Conservation (phyloP, 53 echinoderm and acorn worm species). For the Stichopus horrens region DNA sequence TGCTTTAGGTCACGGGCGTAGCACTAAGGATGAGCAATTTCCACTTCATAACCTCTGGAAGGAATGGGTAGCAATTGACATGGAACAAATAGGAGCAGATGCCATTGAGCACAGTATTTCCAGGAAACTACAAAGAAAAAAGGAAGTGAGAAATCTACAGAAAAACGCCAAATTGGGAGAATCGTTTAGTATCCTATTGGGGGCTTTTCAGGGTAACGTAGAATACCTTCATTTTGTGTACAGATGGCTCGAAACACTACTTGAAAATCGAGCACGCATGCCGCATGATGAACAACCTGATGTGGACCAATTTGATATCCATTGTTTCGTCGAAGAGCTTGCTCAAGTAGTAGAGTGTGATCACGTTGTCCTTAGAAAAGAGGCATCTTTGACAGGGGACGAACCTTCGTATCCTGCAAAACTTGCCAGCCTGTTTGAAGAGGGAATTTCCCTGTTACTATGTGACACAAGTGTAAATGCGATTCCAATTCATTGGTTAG, state of each 20-base stretch:
- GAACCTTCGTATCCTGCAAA: neutral
- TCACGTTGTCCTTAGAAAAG: neutral
- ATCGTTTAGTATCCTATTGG: neutral
- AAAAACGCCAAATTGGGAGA: neutral
- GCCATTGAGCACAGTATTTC: neutral
- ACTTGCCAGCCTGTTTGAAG: neutral
- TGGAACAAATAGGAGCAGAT: neutral
- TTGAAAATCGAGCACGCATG: neutral
- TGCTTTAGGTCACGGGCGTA: neutral
- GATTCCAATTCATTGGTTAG: neutral
- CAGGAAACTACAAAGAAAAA: conserved; percentile 7
- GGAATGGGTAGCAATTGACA: conserved; percentile 20
- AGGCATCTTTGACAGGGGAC: neutral
- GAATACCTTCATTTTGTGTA: neutral
- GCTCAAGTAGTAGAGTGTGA: conserved; percentile 20
- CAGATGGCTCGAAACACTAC: neutral
- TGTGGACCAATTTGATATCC: neutral
- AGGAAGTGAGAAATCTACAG: neutral
- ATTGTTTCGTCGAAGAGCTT: neutral
- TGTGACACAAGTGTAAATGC: neutral
- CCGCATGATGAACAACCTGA: neutral
- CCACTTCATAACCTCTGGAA: conserved; percentile 24
- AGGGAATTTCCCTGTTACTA: neutral
- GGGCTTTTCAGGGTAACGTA: neutral
- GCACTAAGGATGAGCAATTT: neutral